These are phyloP conservation scores for Malthinus seriepunctatus DNA, from an alignment of 2,888 invertebrate species.

Conservation along the genomic window DNA sequence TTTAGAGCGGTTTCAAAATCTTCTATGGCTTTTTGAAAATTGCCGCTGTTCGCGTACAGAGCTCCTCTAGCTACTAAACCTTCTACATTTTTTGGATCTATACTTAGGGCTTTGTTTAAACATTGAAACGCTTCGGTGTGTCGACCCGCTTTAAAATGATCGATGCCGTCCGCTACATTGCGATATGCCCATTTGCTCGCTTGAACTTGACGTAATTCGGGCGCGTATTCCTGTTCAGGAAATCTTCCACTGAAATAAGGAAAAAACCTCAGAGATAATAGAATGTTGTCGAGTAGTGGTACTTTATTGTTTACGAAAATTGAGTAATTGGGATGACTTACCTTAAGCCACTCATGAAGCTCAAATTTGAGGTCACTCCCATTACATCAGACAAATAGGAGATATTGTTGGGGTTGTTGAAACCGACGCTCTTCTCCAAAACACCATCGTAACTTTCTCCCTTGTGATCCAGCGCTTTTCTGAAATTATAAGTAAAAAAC, in stretches of 20 bases:
- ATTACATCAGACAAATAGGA: constrained; percentile 78
- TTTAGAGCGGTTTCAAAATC: constrained; percentile 92
- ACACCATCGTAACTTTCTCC: constrained; percentile 80
- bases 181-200: constrained; percentile 93
- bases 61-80: constrained; percentile 91
- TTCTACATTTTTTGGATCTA: constrained; percentile 90
- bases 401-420: constrained; percentile 88
- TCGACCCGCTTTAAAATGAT: constrained; percentile 90
- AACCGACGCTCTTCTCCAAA: constrained; percentile 80
- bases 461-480: constrained; percentile 80
- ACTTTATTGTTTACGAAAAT: too few species aligned
- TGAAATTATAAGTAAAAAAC: constrained; percentile 53
- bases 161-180: constrained; percentile 91
- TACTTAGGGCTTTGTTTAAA: constrained; percentile 88
- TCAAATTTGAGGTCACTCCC: constrained; percentile 72
- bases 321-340: too few species aligned
- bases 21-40: constrained; percentile 90
- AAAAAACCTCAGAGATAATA: too few species aligned
- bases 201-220: constrained; percentile 84
- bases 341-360: constrained; percentile 73
- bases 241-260: constrained; percentile 72
- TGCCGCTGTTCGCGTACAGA: constrained; percentile 90
- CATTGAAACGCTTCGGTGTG: constrained; percentile 95
- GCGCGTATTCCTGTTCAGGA: constrained; percentile 79
- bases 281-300: too few species aligned